Base-by-base conservation (phyloP, 2,797 vertebrate species). In the Muraenolepis orangiensis region DNA sequence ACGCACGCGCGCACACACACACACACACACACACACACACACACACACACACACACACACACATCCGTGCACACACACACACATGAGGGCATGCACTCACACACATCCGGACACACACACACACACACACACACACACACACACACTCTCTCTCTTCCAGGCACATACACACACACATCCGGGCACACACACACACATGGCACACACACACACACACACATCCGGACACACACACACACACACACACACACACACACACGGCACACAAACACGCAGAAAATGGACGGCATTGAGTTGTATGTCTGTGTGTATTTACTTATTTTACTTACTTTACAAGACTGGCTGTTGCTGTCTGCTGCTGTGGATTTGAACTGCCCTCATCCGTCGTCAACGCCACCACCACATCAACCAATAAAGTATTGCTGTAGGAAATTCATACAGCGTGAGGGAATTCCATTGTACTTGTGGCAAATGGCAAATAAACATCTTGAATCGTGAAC, bases 1-100 rank as follows among this genome's bases (percentile, higher is more conserved):
- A 42, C 73, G 72, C 85, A 78, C 71, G 66, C 71, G 34, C 64
- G 42, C 57, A 66, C 34, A 8, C 73, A 26, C 74, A 71, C 70
- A 64, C 36, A 81, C 67, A 69, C 64, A 72, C 61, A 16, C n/a
- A 46, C 23, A 68, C 31, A 74, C 73, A 76, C 72, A 78, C 70
- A 73, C 69, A 64, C 16, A 69, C 23, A 61, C 74, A 28, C 38
- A 23, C 76, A 29, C 66, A 88, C 32, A 34, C 32, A 34, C 32
- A 34, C 32, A 34, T 8, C 3, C 32, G 8, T 8, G 8, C 32
- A 34, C 32, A 34, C 32, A 34, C 32, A 34, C 32, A 34, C 32
- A 34, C 32, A 34, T n/a, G n/a, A n/a, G n/a, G n/a, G n/a, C 32
- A 34, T 8, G 8, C 32, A 34, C 32, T 4, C 32, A 34, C 32